Evolutionary conservation across 1,140 invertebrate genomes (phyloP).

Genomic region (Mesaphorura yosii): DNA sequence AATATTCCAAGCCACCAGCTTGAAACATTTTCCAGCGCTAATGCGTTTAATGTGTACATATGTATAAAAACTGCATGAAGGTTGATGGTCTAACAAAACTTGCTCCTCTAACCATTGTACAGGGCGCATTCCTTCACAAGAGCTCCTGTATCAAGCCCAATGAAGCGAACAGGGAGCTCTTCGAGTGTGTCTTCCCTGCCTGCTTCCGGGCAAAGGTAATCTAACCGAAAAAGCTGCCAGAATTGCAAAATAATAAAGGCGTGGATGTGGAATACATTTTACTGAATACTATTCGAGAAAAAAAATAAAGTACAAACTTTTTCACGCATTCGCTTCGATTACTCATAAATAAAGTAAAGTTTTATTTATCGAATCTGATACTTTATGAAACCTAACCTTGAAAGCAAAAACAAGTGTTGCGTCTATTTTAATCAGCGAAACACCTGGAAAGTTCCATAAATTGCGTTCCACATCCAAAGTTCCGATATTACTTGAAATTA

Average conservation of each 20-base stretch:
- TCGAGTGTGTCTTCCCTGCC: constrained; percentile 74
- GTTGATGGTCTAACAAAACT: constrained; percentile 1
- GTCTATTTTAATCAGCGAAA: no score
- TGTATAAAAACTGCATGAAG: neutral
- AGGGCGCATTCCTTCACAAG: constrained; percentile 29
- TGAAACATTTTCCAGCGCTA: neutral
- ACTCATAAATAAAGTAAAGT: no score
- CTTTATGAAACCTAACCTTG: no score
- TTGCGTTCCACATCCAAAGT: no score
- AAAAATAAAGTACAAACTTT: neutral
- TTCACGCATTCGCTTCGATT: no score
- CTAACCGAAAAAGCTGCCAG: neutral
- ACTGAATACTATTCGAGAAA: neutral
- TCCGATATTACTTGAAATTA: neutral
- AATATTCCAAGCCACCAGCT: neutral
- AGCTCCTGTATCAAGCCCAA: constrained; percentile 38
- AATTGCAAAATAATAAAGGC: neutral
- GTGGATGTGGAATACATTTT: neutral
- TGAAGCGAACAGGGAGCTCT: constrained; percentile 54
- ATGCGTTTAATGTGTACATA: neutral
- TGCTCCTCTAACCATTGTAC: neutral
- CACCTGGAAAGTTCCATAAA: no score
- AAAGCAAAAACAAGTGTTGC: no score
- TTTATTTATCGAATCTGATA: no score
- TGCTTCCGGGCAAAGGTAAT: constrained; percentile 64